Percentiles rank a stretch among this genome's conserved stretches.
Evolutionary conservation across 2,113 vertebrate species (phyloP).

Genomic region (Cyrtonyx montezumae): DNA sequence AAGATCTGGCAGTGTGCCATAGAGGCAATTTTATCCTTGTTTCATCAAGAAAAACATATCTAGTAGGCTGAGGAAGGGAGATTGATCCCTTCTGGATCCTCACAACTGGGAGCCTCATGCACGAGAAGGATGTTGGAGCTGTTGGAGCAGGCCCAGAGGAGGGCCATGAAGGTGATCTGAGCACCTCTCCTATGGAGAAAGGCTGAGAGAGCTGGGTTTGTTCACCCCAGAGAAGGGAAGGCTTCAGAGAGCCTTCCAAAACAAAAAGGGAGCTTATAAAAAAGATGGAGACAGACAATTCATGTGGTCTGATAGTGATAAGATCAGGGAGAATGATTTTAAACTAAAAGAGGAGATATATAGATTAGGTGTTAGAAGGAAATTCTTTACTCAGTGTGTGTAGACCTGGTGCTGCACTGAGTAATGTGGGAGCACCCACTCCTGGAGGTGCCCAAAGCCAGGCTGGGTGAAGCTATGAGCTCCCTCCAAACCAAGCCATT

Average conservation of each 20-base stretch:
- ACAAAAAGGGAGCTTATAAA: background rate
- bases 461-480: background rate
- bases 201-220: background rate
- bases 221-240: background rate
- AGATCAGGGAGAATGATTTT: no score
- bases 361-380: background rate
- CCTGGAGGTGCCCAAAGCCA: background rate
- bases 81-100: no score
- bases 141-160: background rate
- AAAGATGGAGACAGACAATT: background rate
- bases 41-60: background rate
- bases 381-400: background rate
- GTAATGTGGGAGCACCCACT: background rate
- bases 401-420: no score
- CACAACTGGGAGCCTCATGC: no score
- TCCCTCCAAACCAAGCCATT: background rate
- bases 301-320: background rate
- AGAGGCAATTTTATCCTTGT: background rate
- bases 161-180: background rate
- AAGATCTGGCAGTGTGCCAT: background rate
- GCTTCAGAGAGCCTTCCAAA: background rate
- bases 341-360: no score
- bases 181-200: background rate
- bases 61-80: background rate
- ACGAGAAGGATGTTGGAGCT: background rate